Evolutionary conservation across 2,113 vertebrate species (phyloP).

Genomic region (Laticauda colubrina): DNA sequence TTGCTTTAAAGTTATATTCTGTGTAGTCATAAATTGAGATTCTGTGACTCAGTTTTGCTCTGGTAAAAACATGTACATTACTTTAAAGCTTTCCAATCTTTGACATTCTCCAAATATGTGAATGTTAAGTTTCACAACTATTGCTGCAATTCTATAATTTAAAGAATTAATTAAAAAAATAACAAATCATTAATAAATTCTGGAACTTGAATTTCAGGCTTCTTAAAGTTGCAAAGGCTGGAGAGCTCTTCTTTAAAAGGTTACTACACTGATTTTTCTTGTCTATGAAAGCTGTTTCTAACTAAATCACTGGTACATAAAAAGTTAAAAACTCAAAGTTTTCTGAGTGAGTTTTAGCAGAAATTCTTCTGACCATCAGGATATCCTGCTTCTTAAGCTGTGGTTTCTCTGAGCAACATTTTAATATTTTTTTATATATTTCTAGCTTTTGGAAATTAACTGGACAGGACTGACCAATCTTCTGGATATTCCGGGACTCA

Average conservation of each 20-base stretch:
- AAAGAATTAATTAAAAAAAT: no score
- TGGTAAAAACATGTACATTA: not conserved
- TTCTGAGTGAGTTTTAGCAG: not conserved
- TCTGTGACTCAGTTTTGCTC: not conserved
- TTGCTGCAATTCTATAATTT: not conserved
- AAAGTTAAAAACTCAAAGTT: not conserved
- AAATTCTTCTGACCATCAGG: not conserved
- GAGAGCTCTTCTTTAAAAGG: not conserved
- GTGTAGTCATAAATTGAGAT: not conserved
- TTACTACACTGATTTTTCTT: not conserved
- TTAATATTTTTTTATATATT: conserved; percentile 46
- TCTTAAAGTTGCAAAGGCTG: not conserved
- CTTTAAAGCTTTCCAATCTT: not conserved
- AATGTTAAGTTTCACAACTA: not conserved
- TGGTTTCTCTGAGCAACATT: conserved; percentile 5
- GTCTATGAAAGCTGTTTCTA: not conserved
- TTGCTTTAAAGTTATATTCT: not conserved
- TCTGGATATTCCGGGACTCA: conserved; percentile 92
- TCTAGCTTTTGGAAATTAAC: conserved; percentile 91
- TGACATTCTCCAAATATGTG: not conserved
- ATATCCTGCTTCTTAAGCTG: conserved; percentile 4
- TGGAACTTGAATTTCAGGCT: not conserved
- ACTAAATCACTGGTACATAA: not conserved
- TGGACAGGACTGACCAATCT: conserved; percentile 98
- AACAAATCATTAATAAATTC: not conserved